Base-by-base conservation (phyloP, 1,140 invertebrate genomes). In the Venturia canescens region DNA sequence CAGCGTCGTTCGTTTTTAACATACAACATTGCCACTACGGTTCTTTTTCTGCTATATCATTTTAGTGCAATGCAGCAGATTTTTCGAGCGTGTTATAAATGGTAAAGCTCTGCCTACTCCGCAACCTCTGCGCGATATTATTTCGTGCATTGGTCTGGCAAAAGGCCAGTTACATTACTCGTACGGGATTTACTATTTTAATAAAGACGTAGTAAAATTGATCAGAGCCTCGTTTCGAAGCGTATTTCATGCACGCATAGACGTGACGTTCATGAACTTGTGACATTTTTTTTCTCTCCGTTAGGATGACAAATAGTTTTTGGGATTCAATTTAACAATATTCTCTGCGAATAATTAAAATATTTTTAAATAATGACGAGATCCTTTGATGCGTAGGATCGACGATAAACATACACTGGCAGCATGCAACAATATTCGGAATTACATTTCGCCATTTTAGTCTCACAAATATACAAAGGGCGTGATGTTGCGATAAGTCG, bases 91-190 rank as follows among this genome's bases (percentile, higher is more conserved):
- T 53, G 23, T 3, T 63, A 13, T 44, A 9, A 26, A 23, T 23
- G 15, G 21, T 26, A 63, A 63, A 63, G n/a, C 23, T 63, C 23
- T 63, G 23, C 60, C 21, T 23, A 26, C 60, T 63, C 23, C 60
- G 23, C 21, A 63, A 63, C 11, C 16, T 53, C 50, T 27, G 23
- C 60, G 7, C 23, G 23, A 26, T 63, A 63, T 63, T 63, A 63
- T 63, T 63, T 63, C 60, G 60, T 63, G 21, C 60, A 26, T 63
- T 63, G 15, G 23, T 63, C 60, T 63, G 60, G 60, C 60, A 23
- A 26, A 23, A 23, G 9, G 60, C 60, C 60, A 63, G 60, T 26
- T 27, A 26, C 21, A 53, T 63, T 63, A 26, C 23, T n/a, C 23
- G 50, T 63, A 26, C 21, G 13, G 11, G 7, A 63, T 63, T 63